Evolutionary conservation across 1,140 invertebrate genomes (phyloP).

Genomic region (Meloidogyne hapla): DNA sequence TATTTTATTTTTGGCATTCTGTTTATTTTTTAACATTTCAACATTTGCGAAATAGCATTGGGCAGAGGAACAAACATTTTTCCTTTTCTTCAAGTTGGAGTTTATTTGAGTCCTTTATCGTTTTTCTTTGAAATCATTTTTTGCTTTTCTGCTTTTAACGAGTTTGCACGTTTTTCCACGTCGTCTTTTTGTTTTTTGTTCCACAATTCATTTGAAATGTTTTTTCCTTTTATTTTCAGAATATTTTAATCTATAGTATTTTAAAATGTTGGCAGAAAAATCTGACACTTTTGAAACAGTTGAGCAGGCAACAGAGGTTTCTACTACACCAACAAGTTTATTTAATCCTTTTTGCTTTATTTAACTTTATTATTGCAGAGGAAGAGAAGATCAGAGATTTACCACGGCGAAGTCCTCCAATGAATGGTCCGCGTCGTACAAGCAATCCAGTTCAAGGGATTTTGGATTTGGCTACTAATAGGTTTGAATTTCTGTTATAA

Average conservation of each 20-base stretch:
- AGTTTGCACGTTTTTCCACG: neutral
- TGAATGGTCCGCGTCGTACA: neutral
- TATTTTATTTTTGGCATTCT: too few relatives aligned
- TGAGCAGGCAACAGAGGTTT: neutral
- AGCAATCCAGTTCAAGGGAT: neutral
- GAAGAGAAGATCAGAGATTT: neutral
- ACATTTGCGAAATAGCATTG: too few relatives aligned
- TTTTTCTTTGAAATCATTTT: too few relatives aligned
- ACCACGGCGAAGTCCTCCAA: neutral
- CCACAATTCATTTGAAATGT: neutral
- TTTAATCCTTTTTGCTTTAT: neutral
- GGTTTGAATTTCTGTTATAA: neutral
- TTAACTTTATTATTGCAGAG: neutral
- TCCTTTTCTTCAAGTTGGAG: too few relatives aligned
- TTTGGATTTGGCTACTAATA: neutral
- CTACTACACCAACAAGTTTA: neutral
- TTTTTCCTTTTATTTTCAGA: neutral
- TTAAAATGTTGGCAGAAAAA: neutral
- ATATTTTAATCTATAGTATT: slow-evolving; percentile 3
- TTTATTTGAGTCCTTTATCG: too few relatives aligned
- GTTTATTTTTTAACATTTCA: too few relatives aligned
- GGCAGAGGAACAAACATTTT: too few relatives aligned
- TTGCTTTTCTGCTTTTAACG: too few relatives aligned
- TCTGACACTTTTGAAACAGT: neutral
- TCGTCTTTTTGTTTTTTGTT: too few relatives aligned